These are phyloP conservation scores for Tethya wilhelma DNA, from an alignment of 37 sponge, comb jelly and placozoan species.

Conservation along the genomic window DNA sequence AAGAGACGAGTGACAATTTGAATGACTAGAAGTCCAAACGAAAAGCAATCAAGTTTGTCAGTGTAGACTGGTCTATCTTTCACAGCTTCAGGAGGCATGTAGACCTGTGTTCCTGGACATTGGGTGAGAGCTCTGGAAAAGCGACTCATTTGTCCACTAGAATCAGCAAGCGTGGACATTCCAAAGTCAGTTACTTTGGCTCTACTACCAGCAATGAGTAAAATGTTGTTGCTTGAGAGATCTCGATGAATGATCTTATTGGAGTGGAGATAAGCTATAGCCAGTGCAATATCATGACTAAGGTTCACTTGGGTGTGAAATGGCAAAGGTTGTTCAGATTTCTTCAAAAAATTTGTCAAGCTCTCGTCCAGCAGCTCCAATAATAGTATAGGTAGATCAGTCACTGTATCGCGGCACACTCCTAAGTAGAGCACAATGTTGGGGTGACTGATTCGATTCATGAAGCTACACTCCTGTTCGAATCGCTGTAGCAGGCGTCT, in stretches of 20 bases:
- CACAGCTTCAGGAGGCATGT: conserved; percentile 21
- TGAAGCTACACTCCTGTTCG: conserved; percentile 6
- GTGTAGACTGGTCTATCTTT: not conserved
- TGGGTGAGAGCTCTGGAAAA: not conserved
- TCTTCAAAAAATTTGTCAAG: not conserved
- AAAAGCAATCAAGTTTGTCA: conserved; percentile 11
- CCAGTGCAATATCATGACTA: conserved; percentile 2
- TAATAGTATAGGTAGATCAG: conserved; percentile 3
- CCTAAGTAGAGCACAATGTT: conserved; percentile 19
- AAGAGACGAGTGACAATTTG: conserved; percentile 4
- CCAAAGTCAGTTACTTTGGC: conserved; percentile 31
- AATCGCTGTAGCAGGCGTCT: not conserved
- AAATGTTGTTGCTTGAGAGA: conserved; percentile 17
- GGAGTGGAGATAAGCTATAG: conserved; percentile 17
- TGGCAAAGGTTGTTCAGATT: not conserved
- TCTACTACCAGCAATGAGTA: conserved; percentile 13
- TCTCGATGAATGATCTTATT: conserved; percentile 15
- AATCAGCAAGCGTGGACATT: not conserved
- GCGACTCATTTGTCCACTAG: not conserved
- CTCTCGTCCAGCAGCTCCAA: conserved; percentile 11
- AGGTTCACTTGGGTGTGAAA: conserved; percentile 14
- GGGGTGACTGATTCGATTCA: conserved; percentile 5
- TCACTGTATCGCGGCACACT: not conserved
- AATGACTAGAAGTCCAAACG: not conserved
- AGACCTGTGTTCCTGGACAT: conserved; percentile 3